Evolutionary conservation across 1,140 invertebrate genomes (phyloP).

Genomic region (Pogonognathellus flavescens): DNA sequence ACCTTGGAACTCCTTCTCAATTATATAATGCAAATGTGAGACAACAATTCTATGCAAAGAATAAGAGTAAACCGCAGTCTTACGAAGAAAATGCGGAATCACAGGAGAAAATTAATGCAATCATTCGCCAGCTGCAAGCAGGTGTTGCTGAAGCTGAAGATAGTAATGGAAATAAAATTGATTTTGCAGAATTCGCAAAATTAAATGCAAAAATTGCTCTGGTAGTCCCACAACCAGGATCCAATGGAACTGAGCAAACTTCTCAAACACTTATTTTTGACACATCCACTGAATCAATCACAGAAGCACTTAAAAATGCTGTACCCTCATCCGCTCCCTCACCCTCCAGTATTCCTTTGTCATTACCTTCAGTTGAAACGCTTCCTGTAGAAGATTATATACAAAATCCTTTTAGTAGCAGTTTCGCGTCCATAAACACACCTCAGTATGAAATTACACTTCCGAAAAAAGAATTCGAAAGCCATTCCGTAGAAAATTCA

Average conservation of each 20-base stretch:
- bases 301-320: constrained; percentile 1
- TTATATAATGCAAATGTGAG: constrained; percentile 58
- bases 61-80: constrained; percentile 30
- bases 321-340: not conserved
- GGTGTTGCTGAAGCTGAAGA: constrained; percentile 55
- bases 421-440: not conserved
- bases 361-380: not conserved
- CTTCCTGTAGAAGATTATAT: constrained; percentile 10
- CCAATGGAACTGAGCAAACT: constrained; percentile 5
- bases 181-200: constrained; percentile 45
- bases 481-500: constrained; percentile 47
- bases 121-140: constrained; percentile 41
- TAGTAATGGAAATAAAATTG: constrained; percentile 51
- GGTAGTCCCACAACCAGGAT: not conserved
- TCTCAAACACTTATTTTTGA: constrained; percentile 32
- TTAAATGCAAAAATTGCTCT: constrained; percentile 7
- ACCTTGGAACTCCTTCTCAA: constrained; percentile 54
- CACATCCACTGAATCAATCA: constrained; percentile 11
- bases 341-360: not conserved
- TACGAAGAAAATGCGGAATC: constrained; percentile 42
- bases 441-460: constrained; percentile 42
- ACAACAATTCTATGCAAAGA: constrained; percentile 23
- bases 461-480: constrained; percentile 57
- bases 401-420: not conserved
- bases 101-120: constrained; percentile 53